A percentile compares a stretch with the other conserved stretches of the same genome.
Evolutionary conservation across 53 echinoderm and acorn worm species (phyloP).

Genomic region (Luidia sarsii): DNA sequence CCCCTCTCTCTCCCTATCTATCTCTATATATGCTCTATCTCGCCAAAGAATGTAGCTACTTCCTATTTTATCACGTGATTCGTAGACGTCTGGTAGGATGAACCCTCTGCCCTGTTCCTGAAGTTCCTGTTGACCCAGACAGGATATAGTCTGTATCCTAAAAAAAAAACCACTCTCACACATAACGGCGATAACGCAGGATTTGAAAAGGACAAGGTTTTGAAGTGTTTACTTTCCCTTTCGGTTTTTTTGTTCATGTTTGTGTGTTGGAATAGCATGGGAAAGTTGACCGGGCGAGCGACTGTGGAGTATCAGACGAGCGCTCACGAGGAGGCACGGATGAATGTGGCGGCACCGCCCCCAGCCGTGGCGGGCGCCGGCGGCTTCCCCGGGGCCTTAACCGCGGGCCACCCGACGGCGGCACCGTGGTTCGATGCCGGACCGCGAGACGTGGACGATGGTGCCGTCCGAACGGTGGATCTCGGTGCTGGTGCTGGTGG

Average conservation of each 20-base stretch:
- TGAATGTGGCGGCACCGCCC: background rate
- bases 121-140: conserved; percentile 59
- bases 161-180: background rate
- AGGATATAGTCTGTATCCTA: conserved; percentile 39
- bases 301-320: conserved; percentile 25
- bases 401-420: no score
- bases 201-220: no score
- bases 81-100: conserved; percentile 10
- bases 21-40: no score
- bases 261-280: conserved; percentile 15
- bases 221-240: conserved; percentile 19
- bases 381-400: no score
- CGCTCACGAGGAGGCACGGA: background rate
- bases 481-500: no score
- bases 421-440: no score
- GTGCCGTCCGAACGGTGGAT: no score
- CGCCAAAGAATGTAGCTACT: no score
- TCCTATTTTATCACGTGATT: conserved; percentile 28
- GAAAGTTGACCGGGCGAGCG: conserved; percentile 35
- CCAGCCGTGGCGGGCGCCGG: background rate
- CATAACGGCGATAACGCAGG: no score
- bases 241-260: background rate
- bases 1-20: no score
- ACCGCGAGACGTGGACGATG: conserved; percentile 7
- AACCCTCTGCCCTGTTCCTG: no score